Base-by-base conservation (phyloP, 2,113 vertebrate species). In the Anthoscopus minutus region DNA sequence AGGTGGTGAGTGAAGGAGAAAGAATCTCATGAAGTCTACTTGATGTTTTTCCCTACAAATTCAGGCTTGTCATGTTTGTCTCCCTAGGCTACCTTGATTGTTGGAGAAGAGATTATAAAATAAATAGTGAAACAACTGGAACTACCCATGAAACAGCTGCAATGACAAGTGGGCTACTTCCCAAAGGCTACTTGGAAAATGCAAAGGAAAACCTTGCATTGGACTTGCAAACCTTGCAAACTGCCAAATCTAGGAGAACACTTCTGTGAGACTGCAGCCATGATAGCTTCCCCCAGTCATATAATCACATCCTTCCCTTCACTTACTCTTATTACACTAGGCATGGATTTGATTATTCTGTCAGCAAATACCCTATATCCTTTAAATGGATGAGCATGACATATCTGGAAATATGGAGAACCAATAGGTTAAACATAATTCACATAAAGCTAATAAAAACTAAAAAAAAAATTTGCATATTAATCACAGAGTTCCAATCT, bases 391-490 rank as follows among this genome's bases (percentile, higher is more conserved):
- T 91, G 72, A 81, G 15, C 79, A 72, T 76, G 91, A 77, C 93
- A 89, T 30, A 44, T 82, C 92, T 88, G 76, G 38, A 94, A 95
- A 88, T 86, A 94, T 20, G 74, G 51, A 88, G 37, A 88, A 92
- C 60, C 67, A 73, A 48, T 51, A 96, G 47, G 82, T 88, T 88
- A 96, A 90, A 71, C 76, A 90, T 96, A 96, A 95, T 80, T 97
- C 89, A 95, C 51, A 81, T 60, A 73, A 85, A 94, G 74, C 85
- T 93, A 88, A 94, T 89, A 86, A 92, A 92, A 95, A 60, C 35
- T n/a, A n/a, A n/a, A 72, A 94, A 94, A 96, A 83, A 88, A 51
- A 95, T 95, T 96, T 96, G 48, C 93, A 88, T 96, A 96, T 86
- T 95, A 92, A 96, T 93, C 89, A 88, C 40, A 50, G 56, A 85